Evolutionary conservation across 2,113 vertebrate species (phyloP).

Genomic region (Pelecanoides urinatrix): DNA sequence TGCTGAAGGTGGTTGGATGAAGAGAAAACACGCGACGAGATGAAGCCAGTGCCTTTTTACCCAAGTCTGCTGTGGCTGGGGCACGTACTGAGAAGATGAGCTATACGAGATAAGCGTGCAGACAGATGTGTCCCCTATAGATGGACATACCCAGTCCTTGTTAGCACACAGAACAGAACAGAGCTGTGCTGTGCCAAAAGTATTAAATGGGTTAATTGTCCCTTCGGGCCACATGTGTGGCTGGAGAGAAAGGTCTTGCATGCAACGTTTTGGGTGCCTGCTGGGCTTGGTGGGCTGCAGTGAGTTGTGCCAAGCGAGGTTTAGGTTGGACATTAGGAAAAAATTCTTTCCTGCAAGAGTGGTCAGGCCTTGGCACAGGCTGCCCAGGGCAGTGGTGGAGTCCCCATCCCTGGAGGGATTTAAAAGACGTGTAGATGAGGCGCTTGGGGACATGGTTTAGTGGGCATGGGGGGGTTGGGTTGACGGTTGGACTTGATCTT

Average conservation of each 20-base stretch:
- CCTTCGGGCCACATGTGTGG: no score
- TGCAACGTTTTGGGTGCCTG: not conserved
- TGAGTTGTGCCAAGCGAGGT: no score
- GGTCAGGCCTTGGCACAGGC: no score
- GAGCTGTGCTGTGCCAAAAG: rapidly evolving
- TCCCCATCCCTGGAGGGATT: no score
- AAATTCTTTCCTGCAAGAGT: no score
- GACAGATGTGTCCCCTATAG: not conserved
- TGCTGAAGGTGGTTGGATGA: not conserved
- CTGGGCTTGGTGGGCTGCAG: not conserved
- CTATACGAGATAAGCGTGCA: not conserved
- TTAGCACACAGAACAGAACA: not conserved
- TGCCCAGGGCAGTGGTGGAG: no score
- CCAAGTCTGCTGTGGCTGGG: rapidly evolving
- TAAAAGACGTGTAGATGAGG: no score
- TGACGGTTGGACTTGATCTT: no score
- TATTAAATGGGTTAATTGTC: no score
- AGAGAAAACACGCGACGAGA: rapidly evolving
- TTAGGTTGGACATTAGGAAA: no score
- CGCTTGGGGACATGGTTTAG: no score
- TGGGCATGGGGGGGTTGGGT: no score
- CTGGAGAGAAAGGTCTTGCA: not conserved
- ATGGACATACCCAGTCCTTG: rapidly evolving
- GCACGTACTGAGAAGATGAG: rapidly evolving
- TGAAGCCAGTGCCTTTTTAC: not conserved